Percentiles rank a stretch among this genome's conserved stretches.
phyloP scores from a whole-genome alignment of 1,140 invertebrate genomes.

The Zaprionus ghesquierei region DNA sequence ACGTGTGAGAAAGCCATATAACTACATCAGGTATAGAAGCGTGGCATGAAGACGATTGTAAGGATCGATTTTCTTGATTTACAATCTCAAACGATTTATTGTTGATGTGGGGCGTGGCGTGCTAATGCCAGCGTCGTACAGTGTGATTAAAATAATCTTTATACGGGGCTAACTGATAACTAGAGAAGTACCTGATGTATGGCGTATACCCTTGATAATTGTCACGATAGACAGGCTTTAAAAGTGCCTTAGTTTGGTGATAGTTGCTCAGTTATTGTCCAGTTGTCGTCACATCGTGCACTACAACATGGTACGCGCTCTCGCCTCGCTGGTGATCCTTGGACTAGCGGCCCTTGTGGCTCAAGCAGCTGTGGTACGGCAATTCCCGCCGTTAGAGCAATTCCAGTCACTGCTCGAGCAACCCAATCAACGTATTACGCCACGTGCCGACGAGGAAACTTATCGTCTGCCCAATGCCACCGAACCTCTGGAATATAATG shows the following conservation, averaged over 20 bases:
- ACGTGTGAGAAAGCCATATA: not conserved
- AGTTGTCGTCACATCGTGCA: slow-evolving; percentile 39
- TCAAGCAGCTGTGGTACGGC: slow-evolving; percentile 50
- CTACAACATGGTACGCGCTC: slow-evolving; percentile 57
- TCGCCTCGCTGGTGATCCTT: slow-evolving; percentile 33
- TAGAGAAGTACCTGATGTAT: no score
- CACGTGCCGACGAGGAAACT: slow-evolving; percentile 43
- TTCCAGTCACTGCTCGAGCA: slow-evolving; percentile 47
- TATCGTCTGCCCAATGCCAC: slow-evolving; percentile 86
- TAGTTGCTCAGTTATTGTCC: slow-evolving; percentile 45
- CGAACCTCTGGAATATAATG: slow-evolving; percentile 86
- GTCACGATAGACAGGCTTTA: slow-evolving; percentile 30
- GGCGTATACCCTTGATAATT: no score
- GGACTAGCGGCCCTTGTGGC: slow-evolving; percentile 35
- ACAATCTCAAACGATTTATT: slow-evolving; percentile 2
- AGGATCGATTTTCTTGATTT: slow-evolving; percentile 18
- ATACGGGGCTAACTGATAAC: slow-evolving; percentile 44
- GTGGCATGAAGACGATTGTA: not conserved
- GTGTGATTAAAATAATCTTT: slow-evolving; percentile 59
- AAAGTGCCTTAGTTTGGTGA: slow-evolving; percentile 38
- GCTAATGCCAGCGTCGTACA: not conserved
- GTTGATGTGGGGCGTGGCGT: not conserved
- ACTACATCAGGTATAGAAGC: not conserved
- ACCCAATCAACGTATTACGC: slow-evolving; percentile 41
- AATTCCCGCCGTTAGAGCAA: slow-evolving; percentile 50